These are phyloP conservation scores for Sturnira hondurensis DNA, from an alignment of 2,113 vertebrate species.

Conservation along the genomic window DNA sequence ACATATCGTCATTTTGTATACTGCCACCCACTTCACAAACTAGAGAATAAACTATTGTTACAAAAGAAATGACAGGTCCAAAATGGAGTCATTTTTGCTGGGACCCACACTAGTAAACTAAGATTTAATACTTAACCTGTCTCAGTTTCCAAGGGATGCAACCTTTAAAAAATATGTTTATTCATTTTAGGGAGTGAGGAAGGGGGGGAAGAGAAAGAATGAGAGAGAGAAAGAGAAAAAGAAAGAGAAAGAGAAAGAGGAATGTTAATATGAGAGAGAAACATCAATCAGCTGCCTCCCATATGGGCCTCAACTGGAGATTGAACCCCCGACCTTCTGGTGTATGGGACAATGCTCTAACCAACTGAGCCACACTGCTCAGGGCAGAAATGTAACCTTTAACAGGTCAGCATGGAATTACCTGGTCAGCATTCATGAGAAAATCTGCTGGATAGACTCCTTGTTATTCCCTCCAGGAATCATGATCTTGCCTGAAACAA, in stretches of 20 bases:
- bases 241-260: no score
- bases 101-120: neutral
- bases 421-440: neutral
- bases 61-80: neutral
- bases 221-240: no score
- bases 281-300: no score
- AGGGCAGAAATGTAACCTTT: neutral
- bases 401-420: neutral
- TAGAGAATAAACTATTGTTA: neutral
- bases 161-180: neutral
- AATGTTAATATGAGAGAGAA: no score
- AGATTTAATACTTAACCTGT: neutral
- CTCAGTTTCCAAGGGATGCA: neutral
- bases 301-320: no score
- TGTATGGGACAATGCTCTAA: no score
- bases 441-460: neutral
- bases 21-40: conserved; percentile 17
- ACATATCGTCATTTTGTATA: conserved; percentile 20
- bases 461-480: neutral
- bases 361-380: no score
- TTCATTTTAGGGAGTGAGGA: no score
- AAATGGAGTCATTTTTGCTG: neutral
- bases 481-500: neutral
- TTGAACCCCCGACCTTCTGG: no score
- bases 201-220: no score